Conservation (phyloP, 2,888 invertebrate genomes). For the Melinaea marsaeus region DNA sequence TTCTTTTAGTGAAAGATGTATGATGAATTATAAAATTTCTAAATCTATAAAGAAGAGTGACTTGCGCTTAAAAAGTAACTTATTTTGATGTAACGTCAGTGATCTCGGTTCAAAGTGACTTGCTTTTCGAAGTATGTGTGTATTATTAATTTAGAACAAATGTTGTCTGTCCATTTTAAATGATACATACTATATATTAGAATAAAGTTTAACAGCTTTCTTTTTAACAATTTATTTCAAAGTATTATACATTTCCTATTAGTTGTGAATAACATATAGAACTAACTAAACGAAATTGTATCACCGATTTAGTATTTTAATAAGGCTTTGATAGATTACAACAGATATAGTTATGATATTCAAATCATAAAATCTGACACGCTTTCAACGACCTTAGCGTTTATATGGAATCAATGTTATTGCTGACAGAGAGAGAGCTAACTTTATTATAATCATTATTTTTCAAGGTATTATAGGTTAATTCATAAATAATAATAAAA, state of each 20-base stretch:
- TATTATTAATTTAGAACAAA: too few relatives aligned
- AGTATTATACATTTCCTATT: too few relatives aligned
- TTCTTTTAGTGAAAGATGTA: conserved; percentile 6
- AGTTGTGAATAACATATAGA: too few relatives aligned
- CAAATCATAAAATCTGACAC: conserved; percentile 13
- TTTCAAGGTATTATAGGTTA: conserved; percentile 1
- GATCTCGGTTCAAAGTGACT: not conserved
- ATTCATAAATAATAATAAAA: not conserved
- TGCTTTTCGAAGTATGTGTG: not conserved
- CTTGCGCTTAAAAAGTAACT: conserved; percentile 2
- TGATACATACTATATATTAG: too few relatives aligned
- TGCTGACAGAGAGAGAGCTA: conserved; percentile 8
- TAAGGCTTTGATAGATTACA: not conserved
- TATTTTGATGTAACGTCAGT: not conserved
- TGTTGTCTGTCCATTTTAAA: too few relatives aligned
- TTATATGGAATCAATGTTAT: conserved; percentile 7
- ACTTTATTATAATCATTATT: not conserved
- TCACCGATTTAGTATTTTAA: too few relatives aligned
- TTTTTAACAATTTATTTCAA: too few relatives aligned
- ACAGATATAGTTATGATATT: conserved; percentile 7
- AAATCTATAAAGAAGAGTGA: conserved; percentile 5
- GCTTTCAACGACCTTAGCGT: conserved; percentile 21
- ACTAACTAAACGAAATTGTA: too few relatives aligned
- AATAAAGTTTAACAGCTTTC: too few relatives aligned
- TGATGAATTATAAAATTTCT: conserved; percentile 8